Base-by-base conservation (phyloP, 2,113 vertebrate species). In the Marmota monax region DNA sequence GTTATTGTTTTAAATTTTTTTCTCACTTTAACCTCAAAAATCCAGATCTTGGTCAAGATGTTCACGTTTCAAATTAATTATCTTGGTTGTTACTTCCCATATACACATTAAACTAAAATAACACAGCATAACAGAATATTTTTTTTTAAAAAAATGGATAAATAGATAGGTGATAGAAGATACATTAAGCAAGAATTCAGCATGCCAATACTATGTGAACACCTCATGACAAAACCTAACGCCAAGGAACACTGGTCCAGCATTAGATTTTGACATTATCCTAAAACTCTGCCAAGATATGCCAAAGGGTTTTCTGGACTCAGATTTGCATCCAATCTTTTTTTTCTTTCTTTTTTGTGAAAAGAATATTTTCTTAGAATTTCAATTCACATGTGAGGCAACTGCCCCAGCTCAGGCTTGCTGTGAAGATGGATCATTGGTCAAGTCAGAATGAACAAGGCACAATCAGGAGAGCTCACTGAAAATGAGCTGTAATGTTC, bases 201-300 rank as follows among this genome's bases (percentile, higher is more conserved):
- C 98, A 97, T 97, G 97, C 96, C 94, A 42, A 83, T 9, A 80
- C 82, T 96, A 92, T 95, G 95, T 97, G 97, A 97, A 96, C 90
- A 90, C 34, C 74, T 96, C 96, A 97, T 63, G 84, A 72, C 96
- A 96, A 98, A 97, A 96, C 14, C 88, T 92, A 95, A 95, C 39
- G 72, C 95, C 96, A 91, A 48, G 39, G 22, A 88, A 84, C 96
- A 96, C 34, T 12, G 8, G 56, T 20, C 34, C 95, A 80, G 92
- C 61, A 72, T 94, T 92, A 74, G 96, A 94, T 96, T 96, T 97
- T 96, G 95, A 72, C 88, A 90, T 79, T 92, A 96, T 92, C 95
- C 48, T 79, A 27, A 98, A 98, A 97, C 97, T 97, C 96, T 96
- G 95, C 84, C 56, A 79, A 93, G 34, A 67, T 76, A 84, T 61